A percentile compares a stretch with the other conserved stretches of the same genome.
Conservation (phyloP, 2,113 vertebrate species). For the Sminthopsis crassicaudata region DNA sequence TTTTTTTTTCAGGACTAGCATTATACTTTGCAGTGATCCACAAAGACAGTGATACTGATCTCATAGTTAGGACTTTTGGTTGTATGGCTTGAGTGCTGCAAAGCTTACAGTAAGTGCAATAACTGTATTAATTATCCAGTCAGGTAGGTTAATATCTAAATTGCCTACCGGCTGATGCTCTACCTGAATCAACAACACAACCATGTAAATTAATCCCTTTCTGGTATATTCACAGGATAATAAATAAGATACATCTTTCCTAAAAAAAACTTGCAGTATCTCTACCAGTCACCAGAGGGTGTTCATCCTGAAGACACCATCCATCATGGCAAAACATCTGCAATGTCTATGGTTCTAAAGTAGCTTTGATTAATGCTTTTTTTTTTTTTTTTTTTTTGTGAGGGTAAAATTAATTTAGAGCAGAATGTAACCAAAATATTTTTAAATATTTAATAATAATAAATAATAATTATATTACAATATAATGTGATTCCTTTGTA, state of each 20-base stretch:
- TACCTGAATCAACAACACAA: not conserved
- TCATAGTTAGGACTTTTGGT: not conserved
- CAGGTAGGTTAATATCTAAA: not conserved
- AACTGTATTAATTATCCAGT: not conserved
- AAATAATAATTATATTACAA: not conserved
- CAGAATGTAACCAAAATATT: not conserved
- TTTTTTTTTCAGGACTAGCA: not conserved
- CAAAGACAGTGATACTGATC: not conserved
- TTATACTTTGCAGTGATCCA: not conserved
- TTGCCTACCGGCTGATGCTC: not conserved
- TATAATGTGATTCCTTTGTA: not conserved
- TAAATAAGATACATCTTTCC: not conserved
- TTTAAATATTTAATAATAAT: not conserved
- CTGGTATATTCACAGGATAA: not conserved
- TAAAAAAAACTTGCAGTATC: not conserved
- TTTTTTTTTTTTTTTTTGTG: not conserved
- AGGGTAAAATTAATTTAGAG: not conserved
- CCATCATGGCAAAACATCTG: not conserved
- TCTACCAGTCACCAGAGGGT: not conserved
- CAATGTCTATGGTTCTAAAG: not conserved
- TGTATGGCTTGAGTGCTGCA: not conserved
- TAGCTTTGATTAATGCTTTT: not conserved
- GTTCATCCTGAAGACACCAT: not conserved
- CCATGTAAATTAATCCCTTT: not conserved
- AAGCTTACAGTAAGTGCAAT: not conserved